phyloP scores from a whole-genome alignment of 2,888 invertebrate genomes.

The Allacma fusca region DNA sequence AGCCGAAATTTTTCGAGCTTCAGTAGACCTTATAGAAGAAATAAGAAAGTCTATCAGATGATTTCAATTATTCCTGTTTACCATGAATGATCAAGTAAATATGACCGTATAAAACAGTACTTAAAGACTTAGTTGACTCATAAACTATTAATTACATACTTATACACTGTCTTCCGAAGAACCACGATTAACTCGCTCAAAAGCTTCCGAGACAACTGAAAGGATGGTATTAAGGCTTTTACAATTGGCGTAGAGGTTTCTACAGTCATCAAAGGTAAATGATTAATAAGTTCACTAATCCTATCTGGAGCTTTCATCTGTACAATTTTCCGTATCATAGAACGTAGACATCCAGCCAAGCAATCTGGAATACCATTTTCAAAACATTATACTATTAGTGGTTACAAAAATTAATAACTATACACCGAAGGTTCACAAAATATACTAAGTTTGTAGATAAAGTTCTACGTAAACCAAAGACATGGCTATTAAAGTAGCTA shows the following conservation, averaged over 20 bases:
- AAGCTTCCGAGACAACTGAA: conserved; percentile 53
- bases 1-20: conserved; percentile 52
- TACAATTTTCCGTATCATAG: conserved; percentile 48
- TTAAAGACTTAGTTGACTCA: too few relatives aligned
- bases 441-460: too few relatives aligned
- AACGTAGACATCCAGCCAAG: conserved; percentile 47
- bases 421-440: too few relatives aligned
- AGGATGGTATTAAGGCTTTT: conserved; percentile 52
- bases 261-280: conserved; percentile 55
- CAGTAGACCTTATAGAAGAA: conserved; percentile 51
- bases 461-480: too few relatives aligned
- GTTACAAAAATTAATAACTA: too few relatives aligned
- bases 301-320: conserved; percentile 45
- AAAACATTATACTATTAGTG: too few relatives aligned
- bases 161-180: conserved; percentile 57
- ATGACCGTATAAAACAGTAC: neutral
- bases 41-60: too few relatives aligned
- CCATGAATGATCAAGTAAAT: too few relatives aligned
- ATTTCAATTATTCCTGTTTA: too few relatives aligned
- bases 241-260: conserved; percentile 52
- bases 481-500: too few relatives aligned
- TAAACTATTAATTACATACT: conserved; percentile 40
- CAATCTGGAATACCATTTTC: conserved; percentile 46
- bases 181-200: conserved; percentile 54
- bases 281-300: conserved; percentile 54